Evolutionary conservation across 2,113 vertebrate species (phyloP).

Genomic region (Hystrix brachyura): DNA sequence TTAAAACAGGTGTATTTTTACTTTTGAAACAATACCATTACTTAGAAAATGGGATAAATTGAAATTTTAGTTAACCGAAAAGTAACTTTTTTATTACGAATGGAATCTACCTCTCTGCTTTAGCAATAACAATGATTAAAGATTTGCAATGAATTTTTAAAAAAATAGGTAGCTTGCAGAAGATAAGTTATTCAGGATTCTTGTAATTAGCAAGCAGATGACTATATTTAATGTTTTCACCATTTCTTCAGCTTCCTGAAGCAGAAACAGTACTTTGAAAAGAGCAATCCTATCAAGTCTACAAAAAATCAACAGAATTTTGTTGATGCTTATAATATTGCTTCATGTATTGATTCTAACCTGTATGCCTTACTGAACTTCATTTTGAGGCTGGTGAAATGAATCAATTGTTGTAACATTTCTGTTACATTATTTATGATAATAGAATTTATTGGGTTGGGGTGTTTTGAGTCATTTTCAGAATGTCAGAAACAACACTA

Average conservation of each 20-base stretch:
- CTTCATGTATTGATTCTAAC: slow-evolving; percentile 26
- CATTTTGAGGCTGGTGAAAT: slow-evolving; percentile 38
- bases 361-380: slow-evolving; percentile 8
- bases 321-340: slow-evolving; percentile 15
- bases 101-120: not conserved
- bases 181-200: slow-evolving; percentile 17
- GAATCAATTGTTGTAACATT: not conserved
- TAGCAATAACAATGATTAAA: slow-evolving; percentile 33
- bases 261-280: slow-evolving; percentile 6
- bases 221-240: not conserved
- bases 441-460: not conserved
- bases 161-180: not conserved
- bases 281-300: not conserved
- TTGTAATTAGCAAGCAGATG: not conserved
- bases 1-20: slow-evolving; percentile 43
- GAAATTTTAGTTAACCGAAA: slow-evolving; percentile 24
- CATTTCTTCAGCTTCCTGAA: not conserved
- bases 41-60: slow-evolving; percentile 22
- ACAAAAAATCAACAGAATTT: not conserved
- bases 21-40: slow-evolving; percentile 15
- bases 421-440: not conserved
- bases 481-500: not conserved
- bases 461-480: not conserved
- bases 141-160: slow-evolving; percentile 5
- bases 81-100: not conserved